phyloP scores from a whole-genome alignment of 2,888 invertebrate species.

The Eurytoma californica region DNA sequence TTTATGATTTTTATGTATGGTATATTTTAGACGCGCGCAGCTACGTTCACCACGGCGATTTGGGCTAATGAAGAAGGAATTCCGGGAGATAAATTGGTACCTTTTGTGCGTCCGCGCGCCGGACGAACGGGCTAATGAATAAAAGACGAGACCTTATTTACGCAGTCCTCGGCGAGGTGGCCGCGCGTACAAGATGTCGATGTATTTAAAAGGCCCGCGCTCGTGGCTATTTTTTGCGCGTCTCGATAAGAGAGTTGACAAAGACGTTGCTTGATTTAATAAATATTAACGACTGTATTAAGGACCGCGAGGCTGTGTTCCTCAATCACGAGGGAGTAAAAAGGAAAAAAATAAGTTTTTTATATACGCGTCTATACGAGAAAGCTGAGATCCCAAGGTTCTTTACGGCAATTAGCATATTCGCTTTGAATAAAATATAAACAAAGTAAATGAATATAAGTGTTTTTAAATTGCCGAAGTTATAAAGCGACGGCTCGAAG shows the following conservation, averaged over 20 bases:
- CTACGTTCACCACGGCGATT: not conserved
- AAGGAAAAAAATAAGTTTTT: not conserved
- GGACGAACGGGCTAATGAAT: conserved; percentile 32
- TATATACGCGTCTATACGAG: too few species aligned
- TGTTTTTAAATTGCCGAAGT: too few species aligned
- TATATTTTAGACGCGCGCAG: conserved; percentile 11
- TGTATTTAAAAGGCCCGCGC: conserved; percentile 28
- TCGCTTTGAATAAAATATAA: too few species aligned
- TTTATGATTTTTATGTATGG: conserved; percentile 15
- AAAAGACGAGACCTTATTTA: conserved; percentile 41
- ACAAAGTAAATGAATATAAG: too few species aligned
- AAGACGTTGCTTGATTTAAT: conserved; percentile 33
- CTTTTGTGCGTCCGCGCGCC: conserved; percentile 4
- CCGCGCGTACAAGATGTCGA: conserved; percentile 30
- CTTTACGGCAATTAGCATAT: too few species aligned
- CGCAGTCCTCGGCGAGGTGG: not conserved
- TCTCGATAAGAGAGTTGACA: conserved; percentile 5
- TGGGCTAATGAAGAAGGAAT: conserved; percentile 36
- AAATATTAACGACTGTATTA: conserved; percentile 36
- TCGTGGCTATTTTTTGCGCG: conserved; percentile 6
- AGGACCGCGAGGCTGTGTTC: too few species aligned
- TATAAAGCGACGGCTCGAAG: too few species aligned
- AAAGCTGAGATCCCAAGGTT: too few species aligned
- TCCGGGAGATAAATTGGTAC: conserved; percentile 19
- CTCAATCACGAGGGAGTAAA: not conserved